Conservation (phyloP, 2,797 vertebrate genomes). For the Dendrocincla tyrannina region DNA sequence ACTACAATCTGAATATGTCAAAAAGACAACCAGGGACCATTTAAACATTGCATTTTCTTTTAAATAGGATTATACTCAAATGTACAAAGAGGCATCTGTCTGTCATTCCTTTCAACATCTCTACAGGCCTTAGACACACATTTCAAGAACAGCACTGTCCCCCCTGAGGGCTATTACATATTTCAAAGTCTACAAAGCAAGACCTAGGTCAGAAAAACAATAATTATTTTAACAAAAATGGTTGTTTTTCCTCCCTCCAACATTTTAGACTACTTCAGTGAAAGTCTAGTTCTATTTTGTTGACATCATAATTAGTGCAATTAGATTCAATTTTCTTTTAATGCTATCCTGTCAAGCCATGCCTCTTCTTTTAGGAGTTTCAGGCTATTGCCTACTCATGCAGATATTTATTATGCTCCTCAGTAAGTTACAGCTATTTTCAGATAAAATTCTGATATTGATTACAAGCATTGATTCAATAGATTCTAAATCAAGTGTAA, state of each 20-base stretch:
- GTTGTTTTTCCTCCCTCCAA: neutral
- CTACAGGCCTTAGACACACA: neutral
- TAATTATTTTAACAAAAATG: neutral
- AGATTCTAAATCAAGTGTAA: neutral
- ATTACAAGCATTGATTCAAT: neutral
- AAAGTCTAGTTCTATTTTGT: neutral
- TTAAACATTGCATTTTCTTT: conserved; percentile 37
- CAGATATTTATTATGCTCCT: neutral
- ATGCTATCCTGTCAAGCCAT: neutral
- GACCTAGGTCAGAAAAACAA: neutral
- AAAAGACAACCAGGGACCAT: neutral
- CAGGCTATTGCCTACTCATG: neutral
- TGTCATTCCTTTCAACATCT: conserved; percentile 37
- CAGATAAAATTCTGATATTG: neutral
- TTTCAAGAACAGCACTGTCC: neutral
- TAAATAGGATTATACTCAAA: conserved; percentile 1
- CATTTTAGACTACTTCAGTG: neutral
- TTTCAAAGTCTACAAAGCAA: neutral
- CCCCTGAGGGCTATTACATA: neutral
- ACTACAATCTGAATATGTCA: conserved; percentile 29
- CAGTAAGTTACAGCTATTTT: neutral
- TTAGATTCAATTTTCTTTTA: neutral
- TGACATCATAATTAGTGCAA: neutral
- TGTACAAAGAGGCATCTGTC: neutral
- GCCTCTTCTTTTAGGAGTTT: neutral